Evolutionary conservation across 2,797 vertebrate species (phyloP), one percentile per base, ranked within the genome.

Genomic region (Protosalanx chinensis): DNA sequence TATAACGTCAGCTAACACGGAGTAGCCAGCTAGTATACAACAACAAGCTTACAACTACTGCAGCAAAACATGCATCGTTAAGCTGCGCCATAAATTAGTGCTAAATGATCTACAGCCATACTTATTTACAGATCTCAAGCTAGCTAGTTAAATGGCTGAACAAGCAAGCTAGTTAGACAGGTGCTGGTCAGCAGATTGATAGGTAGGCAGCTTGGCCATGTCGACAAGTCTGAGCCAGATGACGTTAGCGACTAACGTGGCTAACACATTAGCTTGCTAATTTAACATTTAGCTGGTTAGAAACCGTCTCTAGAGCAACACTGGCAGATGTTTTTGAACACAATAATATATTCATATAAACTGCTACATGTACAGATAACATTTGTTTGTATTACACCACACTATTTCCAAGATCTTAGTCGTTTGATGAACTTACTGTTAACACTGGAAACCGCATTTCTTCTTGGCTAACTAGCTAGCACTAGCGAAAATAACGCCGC

Each of bases 361-460:
- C 37, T 29, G 35, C 41, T 53, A 59, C 23, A 23, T 27, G 27
- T 30, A 30, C 53, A 27, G 18, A 65, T 41, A 63, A 27, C 33
- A 16, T 7, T 20, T 29, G 20, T 30, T 23, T n/a, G 10, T 23
- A 16, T 27, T 5, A 23, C 20, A 35, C 10, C 13, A n/a, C 12
- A 23, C 16, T 1, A 53, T 29, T 23, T 33, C 33, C 15, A 41
- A 62, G 33, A 46, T 30, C 5, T 12, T 30, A 20, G n/a, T 1
- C 1, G 6, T 23, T 41, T 74, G 59, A 67, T 27, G 3, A 7
- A 76, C 84, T 88, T 83, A 88, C 85, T 81, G 79, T 77, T 75
- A 76, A 64, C 73, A 79, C 77, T 81, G 85, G 74, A 79, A 76
- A 71, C 71, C 76, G 72, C 85, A 84, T 81, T 72, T 68, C 65